Base-by-base conservation (phyloP, 2,888 invertebrate genomes). In the Crioceris asparagi region DNA sequence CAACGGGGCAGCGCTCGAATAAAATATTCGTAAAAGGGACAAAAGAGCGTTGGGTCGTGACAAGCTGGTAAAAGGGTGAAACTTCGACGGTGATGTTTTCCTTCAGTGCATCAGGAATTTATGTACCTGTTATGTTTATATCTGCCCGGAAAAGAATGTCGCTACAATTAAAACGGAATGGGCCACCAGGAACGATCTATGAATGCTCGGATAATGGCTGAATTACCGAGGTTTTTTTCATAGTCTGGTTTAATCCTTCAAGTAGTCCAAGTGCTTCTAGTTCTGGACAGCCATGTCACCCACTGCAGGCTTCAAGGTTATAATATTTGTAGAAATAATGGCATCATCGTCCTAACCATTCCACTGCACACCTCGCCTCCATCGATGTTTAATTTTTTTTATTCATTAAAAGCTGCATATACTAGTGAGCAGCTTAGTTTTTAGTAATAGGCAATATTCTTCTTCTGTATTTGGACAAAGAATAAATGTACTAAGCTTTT, bases 41-140 rank as follows among this genome's bases (percentile, higher is more conserved):
- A n/a, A 23, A 23, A n/a, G n/a, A n/a, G n/a, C 7, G 7, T 23
- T 7, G 23, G 23, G 7, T 23, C n/a, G 23, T 23, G 23, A 23
- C 23, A 23, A 23, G 23, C n/a, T 23, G 23, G 23, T 7, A 23
- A 23, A 23, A 23, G 23, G 23, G 23, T 7, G n/a, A 23, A 23
- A 23, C 23, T 7, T 7, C 23, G 23, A 23, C 23, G 23, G 23
- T 23, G 23, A n/a, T n/a, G n/a, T n/a, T n/a, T n/a, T n/a, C n/a
- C n/a, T n/a, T n/a, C n/a, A n/a, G n/a, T n/a, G n/a, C 23, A n/a
- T 23, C 23, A 23, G 23, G 23, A 23, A 23, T 23, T 23, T 23
- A 23, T 23, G 23, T 23, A 23, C 23, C 23, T 7, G 23, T 23
- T 23, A 23, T 23, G 23, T 23, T 23, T n/a, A 23, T 23, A 23